These are phyloP conservation scores for Himalopsyche kuldschensis DNA, from an alignment of 2,888 invertebrate species.

Conservation along the genomic window DNA sequence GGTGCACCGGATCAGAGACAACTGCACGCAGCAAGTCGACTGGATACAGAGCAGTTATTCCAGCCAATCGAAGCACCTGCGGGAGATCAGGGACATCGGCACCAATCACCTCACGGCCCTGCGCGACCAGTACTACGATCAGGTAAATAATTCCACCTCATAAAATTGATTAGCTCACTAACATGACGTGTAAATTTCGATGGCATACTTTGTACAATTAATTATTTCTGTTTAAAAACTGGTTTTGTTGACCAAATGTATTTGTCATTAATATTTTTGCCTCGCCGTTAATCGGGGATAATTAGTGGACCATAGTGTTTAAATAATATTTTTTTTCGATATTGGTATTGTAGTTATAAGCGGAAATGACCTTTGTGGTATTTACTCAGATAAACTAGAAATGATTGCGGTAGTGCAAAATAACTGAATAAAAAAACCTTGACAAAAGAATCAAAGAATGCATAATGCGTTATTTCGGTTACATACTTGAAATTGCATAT, in stretches of 20 bases:
- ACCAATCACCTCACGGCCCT: slow-evolving; percentile 83
- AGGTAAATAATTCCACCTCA: slow-evolving; percentile 59
- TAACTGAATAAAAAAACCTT: background rate
- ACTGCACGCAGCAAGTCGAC: slow-evolving; percentile 91
- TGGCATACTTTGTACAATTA: too few species aligned
- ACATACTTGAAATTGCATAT: too few species aligned
- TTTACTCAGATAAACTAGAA: background rate
- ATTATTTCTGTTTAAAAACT: too few species aligned
- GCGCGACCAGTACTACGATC: slow-evolving; percentile 90
- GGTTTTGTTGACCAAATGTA: too few species aligned
- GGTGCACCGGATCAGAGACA: slow-evolving; percentile 90
- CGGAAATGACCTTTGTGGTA: background rate
- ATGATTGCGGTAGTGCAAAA: background rate
- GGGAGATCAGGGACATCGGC: slow-evolving; percentile 89
- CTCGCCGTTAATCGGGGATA: too few species aligned
- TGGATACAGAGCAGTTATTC: slow-evolving; percentile 92
- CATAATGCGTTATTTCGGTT: background rate
- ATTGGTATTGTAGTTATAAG: background rate
- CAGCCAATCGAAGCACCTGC: slow-evolving; percentile 81
- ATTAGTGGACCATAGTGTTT: too few species aligned
- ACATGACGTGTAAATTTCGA: too few species aligned
- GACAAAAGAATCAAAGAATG: background rate
- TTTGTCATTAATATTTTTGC: too few species aligned
- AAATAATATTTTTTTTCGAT: too few species aligned
- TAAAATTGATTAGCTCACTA: too few species aligned